Percentiles rank a stretch among this genome's conserved stretches.
Evolutionary conservation across 1,140 invertebrate genomes (phyloP).

Genomic region (Vanessa atalanta): DNA sequence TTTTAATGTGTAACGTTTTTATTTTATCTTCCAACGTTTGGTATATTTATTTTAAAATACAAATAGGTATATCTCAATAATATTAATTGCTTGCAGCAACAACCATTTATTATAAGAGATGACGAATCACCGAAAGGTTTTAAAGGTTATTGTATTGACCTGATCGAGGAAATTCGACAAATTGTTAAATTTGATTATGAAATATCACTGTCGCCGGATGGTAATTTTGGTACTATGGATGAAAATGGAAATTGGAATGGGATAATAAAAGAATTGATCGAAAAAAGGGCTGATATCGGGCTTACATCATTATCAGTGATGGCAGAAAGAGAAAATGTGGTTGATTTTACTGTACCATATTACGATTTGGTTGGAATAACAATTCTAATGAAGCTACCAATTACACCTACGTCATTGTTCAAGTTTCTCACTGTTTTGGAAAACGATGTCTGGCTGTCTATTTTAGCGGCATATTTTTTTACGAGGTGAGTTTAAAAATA

Average conservation of each 20-base stretch:
- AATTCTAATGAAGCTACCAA: constrained; percentile 93
- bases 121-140: constrained; percentile 85
- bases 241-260: constrained; percentile 95
- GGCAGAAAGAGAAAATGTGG: constrained; percentile 96
- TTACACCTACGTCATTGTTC: constrained; percentile 92
- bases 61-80: background rate
- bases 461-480: constrained; percentile 96
- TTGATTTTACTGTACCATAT: constrained; percentile 97
- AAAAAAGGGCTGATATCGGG: constrained; percentile 95
- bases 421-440: constrained; percentile 98
- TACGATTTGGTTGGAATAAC: constrained; percentile 97
- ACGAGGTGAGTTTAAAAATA: constrained; percentile 84
- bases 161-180: constrained; percentile 91
- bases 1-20: constrained; percentile 31
- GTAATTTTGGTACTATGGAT: constrained; percentile 92
- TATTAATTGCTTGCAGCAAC: constrained; percentile 82
- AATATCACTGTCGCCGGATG: constrained; percentile 89
- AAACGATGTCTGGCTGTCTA: constrained; percentile 97
- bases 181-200: constrained; percentile 95
- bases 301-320: constrained; percentile 94
- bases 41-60: too few relatives aligned
- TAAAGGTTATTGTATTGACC: constrained; percentile 96
- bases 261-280: constrained; percentile 93
- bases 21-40: background rate
- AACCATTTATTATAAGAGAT: constrained; percentile 92